Base-by-base conservation (phyloP, 2,888 invertebrate species). In the Smittia aterrima region DNA sequence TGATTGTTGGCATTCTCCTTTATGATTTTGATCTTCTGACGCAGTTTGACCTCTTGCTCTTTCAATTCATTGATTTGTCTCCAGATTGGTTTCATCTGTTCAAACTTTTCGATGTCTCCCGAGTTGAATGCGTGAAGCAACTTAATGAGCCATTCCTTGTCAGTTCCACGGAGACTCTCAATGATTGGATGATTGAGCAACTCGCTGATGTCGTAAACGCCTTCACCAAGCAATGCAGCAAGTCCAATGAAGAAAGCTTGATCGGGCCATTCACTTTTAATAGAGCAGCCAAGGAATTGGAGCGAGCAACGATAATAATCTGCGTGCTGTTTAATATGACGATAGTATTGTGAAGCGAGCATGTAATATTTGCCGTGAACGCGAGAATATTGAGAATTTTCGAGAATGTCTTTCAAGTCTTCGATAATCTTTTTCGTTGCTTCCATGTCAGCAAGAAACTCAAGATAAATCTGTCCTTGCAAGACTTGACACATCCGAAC, bases 191-290 rank as follows among this genome's bases (percentile, higher is more conserved):
- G 98, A 0, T 96, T 96, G 64, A 98, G 84, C 91, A 99, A 85
- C 83, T 99, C 99, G 0, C 97, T 98, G 78, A 99, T 89, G 82
- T 99, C 99, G 82, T 98, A 99, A 20, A 99, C 94, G 22, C 92
- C 93, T 78, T 96, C 93, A 0, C 97, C 98, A 1, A 98, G 85
- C 24, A 99, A 87, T 0, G 97, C 98, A 0, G 99, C 98, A 6
- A 99, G 84, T 0, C 96, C 95, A 2, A 99, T 86, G 78, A 96
- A 90, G 80, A 95, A 93, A 0, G 98, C 98, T 78, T 93, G 90
- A 74, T 90, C 88, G 74, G 88, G 86, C 83, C 91, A 89, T 71
- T 89, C 87, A 76, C 88, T 87, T 68, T 85, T 84, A 41, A 93
- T 80, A 4, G 92, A 90, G 79, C 92, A 92, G 18, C 93, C 93